Evolutionary conservation across 2,113 vertebrate genomes (phyloP), one percentile per base, ranked within the genome.

Genomic region (Haliaeetus leucogaster): DNA sequence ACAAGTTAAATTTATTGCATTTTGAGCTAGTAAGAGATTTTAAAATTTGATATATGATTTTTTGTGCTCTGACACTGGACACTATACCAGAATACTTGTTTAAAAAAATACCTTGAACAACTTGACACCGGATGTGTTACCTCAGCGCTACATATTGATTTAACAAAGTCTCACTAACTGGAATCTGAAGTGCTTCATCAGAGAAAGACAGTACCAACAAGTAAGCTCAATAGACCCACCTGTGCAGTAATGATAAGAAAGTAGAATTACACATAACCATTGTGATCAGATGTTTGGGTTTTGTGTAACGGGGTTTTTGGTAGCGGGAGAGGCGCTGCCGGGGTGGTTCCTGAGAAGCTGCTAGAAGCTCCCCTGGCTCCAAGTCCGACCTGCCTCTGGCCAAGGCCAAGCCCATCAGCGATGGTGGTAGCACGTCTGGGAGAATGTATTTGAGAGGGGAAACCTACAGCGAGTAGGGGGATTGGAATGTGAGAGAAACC

Each of bases 181-280:
- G 83, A 97, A 93, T 68, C 52, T 92, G 71, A 83, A 93, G 50
- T 52, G 65, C 85, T 97, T 91, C 91, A 92, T 93, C 94, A 96
- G 82, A 36, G 50, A 42, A 71, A 83, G 43, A 66, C 65, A 90
- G 30, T 83, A 89, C 13, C 50, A 56, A 80, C 38, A 36, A 26
- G 29, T 34, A 50, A 92, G 71, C 92, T 96, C 94, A 47, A 19
- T 3, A 77, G 53, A 72, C 78, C 63, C 55, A 81, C 52, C 50
- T 65, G 48, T 59, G 59, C 62, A 53, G 38, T 95, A 76, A 85
- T 88, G 68, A 82, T 56, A 80, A 92, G 82, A 76, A 90, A 97
- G 61, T 17, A 47, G 9, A 53, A 89, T 95, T 78, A 50, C 72
- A 63, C 17, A 63, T 7, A 40, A 38, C 11, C 47, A 22, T 36